Evolutionary conservation across 2,888 invertebrate species (phyloP), one percentile per base, ranked within the genome.

Genomic region (Campaea margaritaria): DNA sequence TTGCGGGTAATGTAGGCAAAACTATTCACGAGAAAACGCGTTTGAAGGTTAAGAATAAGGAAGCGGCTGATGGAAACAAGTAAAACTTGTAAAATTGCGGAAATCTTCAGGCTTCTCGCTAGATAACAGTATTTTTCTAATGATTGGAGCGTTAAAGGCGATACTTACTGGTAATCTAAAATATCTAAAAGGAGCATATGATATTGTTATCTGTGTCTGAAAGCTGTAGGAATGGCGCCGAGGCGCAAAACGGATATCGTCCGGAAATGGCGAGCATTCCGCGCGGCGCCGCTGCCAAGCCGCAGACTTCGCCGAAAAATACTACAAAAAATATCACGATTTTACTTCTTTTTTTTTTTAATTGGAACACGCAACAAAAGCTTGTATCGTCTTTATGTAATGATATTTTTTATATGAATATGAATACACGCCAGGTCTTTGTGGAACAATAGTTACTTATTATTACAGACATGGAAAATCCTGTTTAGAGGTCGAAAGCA

Each of bases 211-310:
- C 84, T 84, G 70, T 84, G 86, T 86, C 84, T 84, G 70, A 74
- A 83, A 76, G 75, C 73, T 77, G 74, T 74, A 70, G 74, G 74
- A 72, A 74, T 75, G 81, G 86, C 81, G 81, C 74, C 83, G 79
- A 74, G 76, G 70, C 74, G 77, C 76, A 57, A 82, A 79, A 87
- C 92, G 92, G 92, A 92, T 85, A 89, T 84, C 83, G 86, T 90
- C 91, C 91, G 92, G 92, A 92, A 91, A 92, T 92, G 85, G 88
- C 88, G 74, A 70, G 83, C 91, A 92, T 92, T 86, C 92, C 90
- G 81, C 85, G 79, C 85, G 88, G 48, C 56, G 21, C 64, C 69
- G 83, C 68, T 75, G 72, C 78, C 78, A 77, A 75, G 78, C 83
- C 86, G 81, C 85, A 82, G 75, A 79, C 77, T 82, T 78, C 76